Evolutionary conservation across 2,797 vertebrate species (phyloP), one percentile per base, ranked within the genome.

Genomic region (Glyptemys insculpta): DNA sequence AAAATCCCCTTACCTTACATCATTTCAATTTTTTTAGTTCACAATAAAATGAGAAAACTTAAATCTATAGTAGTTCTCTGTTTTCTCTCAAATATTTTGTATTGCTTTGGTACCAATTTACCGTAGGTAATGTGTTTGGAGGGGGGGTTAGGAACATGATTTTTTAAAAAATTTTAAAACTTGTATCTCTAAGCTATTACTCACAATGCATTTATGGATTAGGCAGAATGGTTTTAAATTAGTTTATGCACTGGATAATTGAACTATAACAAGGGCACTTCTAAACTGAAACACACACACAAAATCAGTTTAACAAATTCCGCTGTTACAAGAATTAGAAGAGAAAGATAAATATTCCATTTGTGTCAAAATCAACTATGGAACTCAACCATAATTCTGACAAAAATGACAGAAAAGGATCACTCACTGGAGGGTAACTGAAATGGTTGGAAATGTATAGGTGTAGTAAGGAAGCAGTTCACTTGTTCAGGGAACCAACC

Each of bases 231-330:
- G 21, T 12, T 50, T 54, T 62, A 31, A 54, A 18, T 76, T 47
- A 76, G 15, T 49, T 50, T 16, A 56, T 31, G 41, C 62, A n/a
- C 68, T 68, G 27, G 21, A 37, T 5, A 31, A 9, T 2, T 34
- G 59, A 62, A 31, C 5, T 62, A 62, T 31, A 59, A 59, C 12
- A 27, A 29, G 34, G 34, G 41, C 14, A 10, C 21, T 34, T 5
- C 3, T 0, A 0, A 31, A 79, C 5, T 50, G 79, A 80, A 49
- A 49, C 0, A 0, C 1, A 12, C 2, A 79, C 27, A 52, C 59
- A 85, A 44, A 50, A 53, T 53, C 37, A 53, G 7, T 53, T 53
- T 21, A 80, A 10, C 57, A 47, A 4, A 41, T 41, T 4, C 4
- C 44, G 47, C 12, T 21, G 23, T 74, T 76, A 31, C n/a, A 82